Evolutionary conservation across 2,888 invertebrate species (phyloP).

Genomic region (Pyrochroa serraticornis): DNA sequence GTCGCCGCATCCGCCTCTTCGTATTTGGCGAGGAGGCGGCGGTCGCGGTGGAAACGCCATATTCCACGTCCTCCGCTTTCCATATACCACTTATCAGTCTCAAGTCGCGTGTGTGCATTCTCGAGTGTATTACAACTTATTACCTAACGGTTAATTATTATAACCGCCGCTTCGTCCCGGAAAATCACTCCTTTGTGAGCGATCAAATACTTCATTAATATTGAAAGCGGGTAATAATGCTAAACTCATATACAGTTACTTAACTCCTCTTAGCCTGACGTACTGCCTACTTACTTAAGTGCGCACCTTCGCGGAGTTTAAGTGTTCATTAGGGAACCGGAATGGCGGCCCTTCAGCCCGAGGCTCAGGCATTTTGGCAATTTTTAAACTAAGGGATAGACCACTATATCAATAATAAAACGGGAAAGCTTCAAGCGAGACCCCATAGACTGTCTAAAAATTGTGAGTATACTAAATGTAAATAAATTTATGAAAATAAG

Average conservation of each 20-base stretch:
- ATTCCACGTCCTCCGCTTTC: conserved; percentile 10
- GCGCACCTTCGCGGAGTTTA: conserved; percentile 16
- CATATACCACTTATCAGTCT: conserved; percentile 12
- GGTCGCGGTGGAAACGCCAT: conserved; percentile 3
- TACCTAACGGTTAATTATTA: conserved; percentile 33
- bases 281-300: conserved; percentile 17
- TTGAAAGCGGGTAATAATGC: conserved; percentile 22
- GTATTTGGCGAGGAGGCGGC: conserved; percentile 2
- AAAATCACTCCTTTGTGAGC: conserved; percentile 37
- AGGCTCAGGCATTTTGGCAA: not conserved
- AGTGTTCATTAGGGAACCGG: conserved; percentile 23
- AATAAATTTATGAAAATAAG: too few relatives aligned
- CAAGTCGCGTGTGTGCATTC: conserved; percentile 7
- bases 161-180: conserved; percentile 20
- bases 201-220: conserved; percentile 36
- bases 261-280: conserved; percentile 20
- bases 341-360: conserved; percentile 8
- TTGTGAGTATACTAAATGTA: too few relatives aligned
- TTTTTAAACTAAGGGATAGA: not conserved
- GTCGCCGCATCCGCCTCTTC: conserved; percentile 5
- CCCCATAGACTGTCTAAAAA: too few relatives aligned
- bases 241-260: conserved; percentile 26
- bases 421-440: too few relatives aligned
- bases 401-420: too few relatives aligned
- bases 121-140: conserved; percentile 30